Percentiles rank a stretch among this genome's conserved stretches.
Evolutionary conservation across 2,113 vertebrate species (phyloP).

Genomic region (Aythya baeri): DNA sequence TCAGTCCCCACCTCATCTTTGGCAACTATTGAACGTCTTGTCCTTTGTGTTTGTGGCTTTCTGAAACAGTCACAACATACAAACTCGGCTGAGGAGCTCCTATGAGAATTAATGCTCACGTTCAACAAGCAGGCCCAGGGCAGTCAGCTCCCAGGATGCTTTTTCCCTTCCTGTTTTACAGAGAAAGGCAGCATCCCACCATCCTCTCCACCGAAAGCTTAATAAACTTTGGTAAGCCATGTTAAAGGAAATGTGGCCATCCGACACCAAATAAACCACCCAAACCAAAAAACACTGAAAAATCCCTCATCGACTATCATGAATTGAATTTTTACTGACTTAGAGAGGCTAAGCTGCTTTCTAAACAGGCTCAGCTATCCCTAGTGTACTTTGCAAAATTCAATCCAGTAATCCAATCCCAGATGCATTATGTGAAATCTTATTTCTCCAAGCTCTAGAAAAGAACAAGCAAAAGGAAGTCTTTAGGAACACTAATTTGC

Average conservation of each 20-base stretch:
- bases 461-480: constrained; percentile 53
- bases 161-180: not conserved
- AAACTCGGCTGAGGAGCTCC: not conserved
- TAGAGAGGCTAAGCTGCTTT: constrained; percentile 38
- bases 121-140: not conserved
- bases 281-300: not conserved
- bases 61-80: not conserved
- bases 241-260: not conserved
- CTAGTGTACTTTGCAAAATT: constrained; percentile 41
- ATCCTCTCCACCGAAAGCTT: not conserved
- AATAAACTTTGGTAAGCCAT: not conserved
- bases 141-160: not conserved
- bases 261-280: not conserved
- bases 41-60: not conserved
- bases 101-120: not conserved
- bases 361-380: constrained; percentile 51
- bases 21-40: not conserved
- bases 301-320: not conserved
- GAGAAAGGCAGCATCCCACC: not conserved
- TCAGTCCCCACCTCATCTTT: not conserved
- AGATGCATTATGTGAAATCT: constrained; percentile 60
- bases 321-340: constrained; percentile 59
- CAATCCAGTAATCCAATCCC: constrained; percentile 67
- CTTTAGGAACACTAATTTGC: constrained; percentile 60
- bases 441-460: constrained; percentile 54